Evolutionary conservation across 2,888 invertebrate genomes (phyloP).

Genomic region (Yponomeuta sedellus): DNA sequence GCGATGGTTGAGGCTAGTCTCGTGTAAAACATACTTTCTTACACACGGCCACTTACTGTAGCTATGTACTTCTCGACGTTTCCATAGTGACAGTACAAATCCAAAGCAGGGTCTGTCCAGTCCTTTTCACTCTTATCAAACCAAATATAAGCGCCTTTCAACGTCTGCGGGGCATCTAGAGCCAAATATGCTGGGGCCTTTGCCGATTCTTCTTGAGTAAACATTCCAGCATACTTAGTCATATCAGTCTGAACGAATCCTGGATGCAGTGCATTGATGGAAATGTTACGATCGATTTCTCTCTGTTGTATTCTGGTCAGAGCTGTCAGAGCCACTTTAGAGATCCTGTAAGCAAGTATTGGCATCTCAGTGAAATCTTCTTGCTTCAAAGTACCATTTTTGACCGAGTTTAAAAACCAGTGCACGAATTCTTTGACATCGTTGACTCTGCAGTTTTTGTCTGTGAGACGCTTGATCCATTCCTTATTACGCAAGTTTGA

Average conservation of each 20-base stretch:
- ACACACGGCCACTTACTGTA: background rate
- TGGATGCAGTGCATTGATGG: slow-evolving; percentile 32
- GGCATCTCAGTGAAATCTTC: slow-evolving; percentile 26
- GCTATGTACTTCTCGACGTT: slow-evolving; percentile 17
- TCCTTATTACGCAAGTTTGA: slow-evolving; percentile 28
- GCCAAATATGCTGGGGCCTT: slow-evolving; percentile 29
- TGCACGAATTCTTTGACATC: slow-evolving; percentile 30
- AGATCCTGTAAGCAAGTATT: slow-evolving; percentile 28
- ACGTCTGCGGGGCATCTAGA: slow-evolving; percentile 29
- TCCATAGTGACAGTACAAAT: slow-evolving; percentile 21
- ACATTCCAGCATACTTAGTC: slow-evolving; percentile 25
- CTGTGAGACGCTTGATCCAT: slow-evolving; percentile 30
- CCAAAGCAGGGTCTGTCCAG: slow-evolving; percentile 25
- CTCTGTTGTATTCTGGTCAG: slow-evolving; percentile 30
- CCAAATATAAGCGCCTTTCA: slow-evolving; percentile 32
- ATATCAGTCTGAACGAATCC: slow-evolving; percentile 33
- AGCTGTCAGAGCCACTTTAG: slow-evolving; percentile 31
- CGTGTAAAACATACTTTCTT: background rate
- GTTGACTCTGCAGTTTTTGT: slow-evolving; percentile 24
- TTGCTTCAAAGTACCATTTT: slow-evolving; percentile 25
- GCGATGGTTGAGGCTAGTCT: too few species aligned
- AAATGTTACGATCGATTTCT: slow-evolving; percentile 28
- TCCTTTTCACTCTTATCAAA: slow-evolving; percentile 29
- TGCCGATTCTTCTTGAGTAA: slow-evolving; percentile 26
- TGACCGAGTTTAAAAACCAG: slow-evolving; percentile 32